Evolutionary conservation across 1,140 invertebrate genomes (phyloP), one percentile per base, ranked within the genome.

Genomic region (Nasonia vitripennis): DNA sequence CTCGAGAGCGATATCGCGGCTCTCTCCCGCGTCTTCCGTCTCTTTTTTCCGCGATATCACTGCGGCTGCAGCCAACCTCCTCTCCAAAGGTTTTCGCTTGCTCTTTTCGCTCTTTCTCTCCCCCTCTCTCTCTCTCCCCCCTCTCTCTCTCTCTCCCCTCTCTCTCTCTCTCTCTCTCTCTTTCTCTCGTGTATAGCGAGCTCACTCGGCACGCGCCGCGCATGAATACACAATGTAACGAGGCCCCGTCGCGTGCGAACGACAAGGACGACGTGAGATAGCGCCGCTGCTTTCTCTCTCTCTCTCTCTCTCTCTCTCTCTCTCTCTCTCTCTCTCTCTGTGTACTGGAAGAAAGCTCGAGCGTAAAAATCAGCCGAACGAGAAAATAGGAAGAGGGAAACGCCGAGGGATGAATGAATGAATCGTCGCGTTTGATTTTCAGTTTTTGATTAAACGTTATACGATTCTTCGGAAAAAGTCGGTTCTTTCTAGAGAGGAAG

Each of bases 221-320:
- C 55, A 62, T 62, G 55, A 62, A 62, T 62, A 62, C 55, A 62
- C 55, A 62, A 62, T 62, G 55, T 62, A 62, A 62, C 55, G 55
- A 62, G 55, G 20, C 20, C 20, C 55, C 17, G 55, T n/a, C 55
- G 55, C 17, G 17, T 62, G 55, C 20, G 55, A 62, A 62, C 55
- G 55, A n/a, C 20, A 62, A 62, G 55, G 55, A 62, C 20, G 20
- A 6, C 55, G 55, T 20, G 55, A 62, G 55, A 62, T 62, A 62
- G 17, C 55, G 20, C 20, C 2, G 20, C 17, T 62, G 55, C 17
- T 62, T 20, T 9, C 34, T 37, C 3, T 55, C 14, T 17, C 27
- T 62, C 55, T 2, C 34, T 37, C 3, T 55, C 14, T 17, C 27
- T 27, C 27, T 27, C 27, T 27, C 27, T 27, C 27, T 27, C 27